Evolutionary conservation across 1,140 invertebrate genomes (phyloP), one percentile per base, ranked within the genome.

Genomic region (Papilio dardanus): DNA sequence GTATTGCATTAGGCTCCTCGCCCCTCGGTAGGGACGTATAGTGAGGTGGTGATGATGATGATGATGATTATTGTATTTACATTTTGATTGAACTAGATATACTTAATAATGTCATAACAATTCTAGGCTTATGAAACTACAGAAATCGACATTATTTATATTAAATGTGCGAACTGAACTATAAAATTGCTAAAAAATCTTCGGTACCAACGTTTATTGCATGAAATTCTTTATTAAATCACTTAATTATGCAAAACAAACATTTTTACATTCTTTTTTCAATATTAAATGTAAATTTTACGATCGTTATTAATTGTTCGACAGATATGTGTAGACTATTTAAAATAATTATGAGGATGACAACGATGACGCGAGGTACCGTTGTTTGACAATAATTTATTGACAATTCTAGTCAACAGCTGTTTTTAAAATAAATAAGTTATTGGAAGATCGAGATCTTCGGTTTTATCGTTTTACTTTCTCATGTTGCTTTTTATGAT

Each of bases 201-300:
- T 37, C 28, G 16, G 33, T 19, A 69, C 24, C 19, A 69, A 69
- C 67, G 42, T 69, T 69, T 69, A 69, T 69, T 42, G 67, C 31
- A 24, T 69, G 37, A 69, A 21, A 69, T 69, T 69, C 37, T 46
- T 42, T 69, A 69, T 69, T 42, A 69, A 69, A 69, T 69, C 37
- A 42, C 67, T 69, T 69, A 69, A 69, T 69, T 69, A 69, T 69
- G 67, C 21, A 42, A 69, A 69, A 42, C 21, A 69, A 69, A 69
- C 14, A 69, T 69, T 42, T 42, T 35, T 42, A 40, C 10, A 69
- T 40, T 24, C 12, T 69, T 66, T 69, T 40, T 62, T 28, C 54
- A 62, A 10, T 8, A 30, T 62, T 30, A 28, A 16, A 62, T 62
- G 54, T 21, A 62, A 62, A 62, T 62, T 62, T 62, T 62, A 62